phyloP scores from a whole-genome alignment of 2,113 vertebrate species.

The Phodopus roborovskii region DNA sequence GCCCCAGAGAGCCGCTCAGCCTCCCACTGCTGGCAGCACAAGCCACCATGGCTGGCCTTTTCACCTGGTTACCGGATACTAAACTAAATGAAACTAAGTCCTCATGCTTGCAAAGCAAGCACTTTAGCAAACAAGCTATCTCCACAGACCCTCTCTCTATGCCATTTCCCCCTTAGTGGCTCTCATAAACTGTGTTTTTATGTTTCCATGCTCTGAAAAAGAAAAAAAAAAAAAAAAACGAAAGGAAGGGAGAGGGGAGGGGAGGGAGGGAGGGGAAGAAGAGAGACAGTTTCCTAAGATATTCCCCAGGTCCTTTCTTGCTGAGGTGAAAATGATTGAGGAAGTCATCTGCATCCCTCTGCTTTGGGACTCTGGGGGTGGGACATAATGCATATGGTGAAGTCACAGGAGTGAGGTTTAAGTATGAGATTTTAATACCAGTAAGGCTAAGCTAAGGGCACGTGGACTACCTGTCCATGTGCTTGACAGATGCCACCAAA shows the following conservation, averaged over 20 bases:
- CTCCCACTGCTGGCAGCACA: too few species aligned
- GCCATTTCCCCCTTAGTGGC: background rate
- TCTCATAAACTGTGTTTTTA: background rate
- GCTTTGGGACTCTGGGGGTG: background rate
- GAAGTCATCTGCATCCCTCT: background rate
- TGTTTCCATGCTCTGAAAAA: background rate
- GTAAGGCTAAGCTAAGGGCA: background rate
- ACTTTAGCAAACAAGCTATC: background rate
- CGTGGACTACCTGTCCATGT: background rate
- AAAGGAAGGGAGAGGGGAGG: accelerated
- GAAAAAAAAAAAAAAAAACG: too few species aligned
- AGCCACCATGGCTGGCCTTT: background rate
- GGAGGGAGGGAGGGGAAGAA: too few species aligned
- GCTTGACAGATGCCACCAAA: background rate
- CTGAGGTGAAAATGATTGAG: background rate
- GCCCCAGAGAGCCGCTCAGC: background rate
- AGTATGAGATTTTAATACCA: background rate
- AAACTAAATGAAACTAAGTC: background rate
- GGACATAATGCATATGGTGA: background rate
- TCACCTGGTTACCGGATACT: too few species aligned
- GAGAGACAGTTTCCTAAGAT: background rate
- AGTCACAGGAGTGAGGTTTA: background rate
- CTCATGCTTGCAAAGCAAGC: background rate
- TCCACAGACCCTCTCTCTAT: background rate
- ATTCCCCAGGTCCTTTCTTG: background rate